Conservation (phyloP, 92 coral and sea anemone species). For the Siderastrea siderea region DNA sequence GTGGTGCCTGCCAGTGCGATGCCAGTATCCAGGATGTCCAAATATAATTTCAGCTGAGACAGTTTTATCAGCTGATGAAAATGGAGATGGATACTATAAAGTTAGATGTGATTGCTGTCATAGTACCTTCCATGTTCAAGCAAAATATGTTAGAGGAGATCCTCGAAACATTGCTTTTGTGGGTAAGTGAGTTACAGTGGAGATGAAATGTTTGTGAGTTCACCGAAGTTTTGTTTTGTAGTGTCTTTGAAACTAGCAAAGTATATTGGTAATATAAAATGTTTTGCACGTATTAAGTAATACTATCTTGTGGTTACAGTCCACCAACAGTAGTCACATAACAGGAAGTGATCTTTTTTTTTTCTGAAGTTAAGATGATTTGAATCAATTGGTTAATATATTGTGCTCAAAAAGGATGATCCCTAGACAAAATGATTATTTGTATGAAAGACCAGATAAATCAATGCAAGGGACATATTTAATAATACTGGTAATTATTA, state of each 20-base stretch:
- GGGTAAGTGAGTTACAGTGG: slow-evolving; percentile 14
- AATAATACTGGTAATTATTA: no score
- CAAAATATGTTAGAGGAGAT: slow-evolving; percentile 21
- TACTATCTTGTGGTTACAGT: no score
- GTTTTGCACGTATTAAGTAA: no score
- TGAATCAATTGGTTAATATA: no score
- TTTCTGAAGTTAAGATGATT: no score
- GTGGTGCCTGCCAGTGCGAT: slow-evolving; percentile 74
- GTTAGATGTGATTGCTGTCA: slow-evolving; percentile 17
- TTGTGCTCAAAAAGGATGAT: no score
- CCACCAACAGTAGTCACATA: no score
- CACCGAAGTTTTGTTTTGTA: not conserved
- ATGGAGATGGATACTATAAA: slow-evolving; percentile 1
- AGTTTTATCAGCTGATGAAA: slow-evolving; percentile 25
- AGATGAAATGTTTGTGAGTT: not conserved
- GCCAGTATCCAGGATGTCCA: slow-evolving; percentile 1
- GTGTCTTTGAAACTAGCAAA: no score
- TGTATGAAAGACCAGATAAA: no score
- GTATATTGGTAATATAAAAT: not conserved
- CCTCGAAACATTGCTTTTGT: slow-evolving; percentile 21
- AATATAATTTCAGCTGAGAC: slow-evolving; percentile 29
- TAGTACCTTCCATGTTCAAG: not conserved
- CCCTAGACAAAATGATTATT: no score
- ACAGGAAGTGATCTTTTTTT: no score
- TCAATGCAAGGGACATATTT: no score